Conservation (phyloP, 2,888 invertebrate species). For the Priocnemis perturbator region DNA sequence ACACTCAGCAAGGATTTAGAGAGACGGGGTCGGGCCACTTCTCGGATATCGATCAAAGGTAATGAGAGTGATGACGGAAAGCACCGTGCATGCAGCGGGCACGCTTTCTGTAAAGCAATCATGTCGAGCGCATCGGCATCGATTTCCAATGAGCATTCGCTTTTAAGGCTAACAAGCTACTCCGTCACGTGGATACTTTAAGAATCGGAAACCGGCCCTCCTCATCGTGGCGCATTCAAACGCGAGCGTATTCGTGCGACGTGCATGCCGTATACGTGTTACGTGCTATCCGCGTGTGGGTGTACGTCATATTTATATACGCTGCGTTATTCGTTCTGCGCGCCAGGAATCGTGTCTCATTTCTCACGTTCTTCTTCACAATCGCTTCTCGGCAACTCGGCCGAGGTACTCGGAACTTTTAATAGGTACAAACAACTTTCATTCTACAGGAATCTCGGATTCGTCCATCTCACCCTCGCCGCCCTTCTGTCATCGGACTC, state of each 20-base stretch:
- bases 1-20: no score
- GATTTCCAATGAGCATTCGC: slow-evolving; percentile 47
- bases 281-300: background rate
- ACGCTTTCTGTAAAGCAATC: slow-evolving; percentile 32
- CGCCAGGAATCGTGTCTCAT: slow-evolving; percentile 42
- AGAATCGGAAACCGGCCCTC: slow-evolving; percentile 37
- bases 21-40: no score
- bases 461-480: background rate
- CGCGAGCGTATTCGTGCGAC: slow-evolving; percentile 9
- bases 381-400: slow-evolving; percentile 32
- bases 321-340: slow-evolving; percentile 22
- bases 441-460: slow-evolving; percentile 10
- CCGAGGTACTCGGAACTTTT: slow-evolving; percentile 34
- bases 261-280: background rate
- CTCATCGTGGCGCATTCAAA: slow-evolving; percentile 30
- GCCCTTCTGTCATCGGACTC: background rate
- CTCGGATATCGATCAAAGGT: slow-evolving; percentile 30
- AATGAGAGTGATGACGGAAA: slow-evolving; percentile 35
- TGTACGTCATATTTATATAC: no score
- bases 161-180: slow-evolving; percentile 47
- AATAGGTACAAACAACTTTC: slow-evolving; percentile 39
- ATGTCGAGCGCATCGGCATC: slow-evolving; percentile 35
- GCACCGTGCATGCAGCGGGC: slow-evolving; percentile 18
- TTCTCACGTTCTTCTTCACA: slow-evolving; percentile 41
- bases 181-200: slow-evolving; percentile 42